Conservation (phyloP, 2,888 invertebrate species). For the Himalopsyche tibetana region DNA sequence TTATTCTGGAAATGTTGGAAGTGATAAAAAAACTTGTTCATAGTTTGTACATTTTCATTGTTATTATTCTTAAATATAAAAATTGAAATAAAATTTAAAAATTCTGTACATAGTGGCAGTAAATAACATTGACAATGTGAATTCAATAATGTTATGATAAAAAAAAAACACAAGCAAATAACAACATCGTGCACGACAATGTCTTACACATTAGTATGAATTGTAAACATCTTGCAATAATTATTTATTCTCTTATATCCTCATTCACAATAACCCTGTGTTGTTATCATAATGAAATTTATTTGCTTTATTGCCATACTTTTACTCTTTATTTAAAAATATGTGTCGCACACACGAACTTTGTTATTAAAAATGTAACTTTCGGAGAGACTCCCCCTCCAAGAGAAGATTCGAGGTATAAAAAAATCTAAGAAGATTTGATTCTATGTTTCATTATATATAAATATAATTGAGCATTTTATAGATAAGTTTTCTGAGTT, state of each 20-base stretch:
- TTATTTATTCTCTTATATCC: constrained; percentile 45
- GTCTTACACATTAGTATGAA: constrained; percentile 50
- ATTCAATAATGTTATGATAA: constrained; percentile 57
- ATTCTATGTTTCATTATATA: constrained; percentile 53
- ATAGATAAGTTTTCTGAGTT: constrained; percentile 56
- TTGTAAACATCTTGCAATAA: constrained; percentile 27
- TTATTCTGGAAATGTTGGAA: constrained; percentile 26
- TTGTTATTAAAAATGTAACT: not conserved
- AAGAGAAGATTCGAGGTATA: constrained; percentile 23
- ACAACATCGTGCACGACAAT: constrained; percentile 56
- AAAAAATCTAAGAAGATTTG: constrained; percentile 62
- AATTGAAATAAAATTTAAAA: constrained; percentile 60
- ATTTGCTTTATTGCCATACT: constrained; percentile 19
- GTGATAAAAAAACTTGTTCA: constrained; percentile 43
- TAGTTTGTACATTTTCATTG: constrained; percentile 65
- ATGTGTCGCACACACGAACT: constrained; percentile 44
- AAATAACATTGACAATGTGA: constrained; percentile 61
- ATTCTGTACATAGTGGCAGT: constrained; percentile 65
- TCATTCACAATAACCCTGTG: constrained; percentile 57
- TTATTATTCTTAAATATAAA: constrained; percentile 64
- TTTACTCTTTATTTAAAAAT: constrained; percentile 46
- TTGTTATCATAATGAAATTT: constrained; percentile 23
- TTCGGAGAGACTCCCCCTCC: not conserved
- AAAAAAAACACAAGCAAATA: constrained; percentile 55
- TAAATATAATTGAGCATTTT: constrained; percentile 65